A percentile compares a stretch with the other conserved stretches of the same genome.
Conservation (phyloP, 37 sponge, comb jelly and placozoan genomes). For the Theonella swinhoei region DNA sequence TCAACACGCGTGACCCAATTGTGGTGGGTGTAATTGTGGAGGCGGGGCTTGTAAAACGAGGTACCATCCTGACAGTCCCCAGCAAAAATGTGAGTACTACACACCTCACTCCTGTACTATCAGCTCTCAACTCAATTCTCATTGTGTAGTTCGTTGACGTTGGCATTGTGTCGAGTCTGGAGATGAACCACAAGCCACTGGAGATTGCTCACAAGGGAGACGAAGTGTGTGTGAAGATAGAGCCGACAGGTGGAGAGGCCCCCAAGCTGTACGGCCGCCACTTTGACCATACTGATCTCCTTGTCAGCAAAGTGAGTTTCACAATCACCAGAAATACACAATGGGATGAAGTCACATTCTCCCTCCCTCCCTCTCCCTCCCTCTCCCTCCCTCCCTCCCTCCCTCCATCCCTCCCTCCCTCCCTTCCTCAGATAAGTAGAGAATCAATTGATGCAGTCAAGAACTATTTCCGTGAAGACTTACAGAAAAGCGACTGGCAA, state of each 20-base stretch:
- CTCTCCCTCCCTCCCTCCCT: not conserved
- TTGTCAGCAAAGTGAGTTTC: constrained; percentile 94
- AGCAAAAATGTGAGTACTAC: constrained; percentile 61
- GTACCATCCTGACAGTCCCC: constrained; percentile 86
- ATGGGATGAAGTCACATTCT: too few species aligned
- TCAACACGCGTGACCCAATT: constrained; percentile 97
- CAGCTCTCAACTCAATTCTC: too few species aligned
- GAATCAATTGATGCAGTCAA: constrained; percentile 97
- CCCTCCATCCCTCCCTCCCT: not conserved
- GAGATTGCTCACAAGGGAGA: constrained; percentile 79
- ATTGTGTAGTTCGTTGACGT: constrained; percentile 72
- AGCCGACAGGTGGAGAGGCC: constrained; percentile 83
- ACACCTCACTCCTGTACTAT: too few species aligned
- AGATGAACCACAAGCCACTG: constrained; percentile 89
- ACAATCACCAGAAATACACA: too few species aligned
- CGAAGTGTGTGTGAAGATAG: constrained; percentile 97
- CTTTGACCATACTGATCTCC: constrained; percentile 87
- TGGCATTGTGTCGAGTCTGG: constrained; percentile 83
- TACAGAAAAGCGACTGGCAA: constrained; percentile 93
- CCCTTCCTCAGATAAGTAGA: constrained; percentile 77
- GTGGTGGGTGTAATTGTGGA: constrained; percentile 94
- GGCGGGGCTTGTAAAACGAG: constrained; percentile 77
- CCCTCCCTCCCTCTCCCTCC: not conserved
- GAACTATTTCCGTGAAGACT: constrained; percentile 95
- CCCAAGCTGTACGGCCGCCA: constrained; percentile 95